Evolutionary conservation across 2,888 invertebrate genomes (phyloP), one percentile per base, ranked within the genome.

Genomic region (Colostygia pectinataria): DNA sequence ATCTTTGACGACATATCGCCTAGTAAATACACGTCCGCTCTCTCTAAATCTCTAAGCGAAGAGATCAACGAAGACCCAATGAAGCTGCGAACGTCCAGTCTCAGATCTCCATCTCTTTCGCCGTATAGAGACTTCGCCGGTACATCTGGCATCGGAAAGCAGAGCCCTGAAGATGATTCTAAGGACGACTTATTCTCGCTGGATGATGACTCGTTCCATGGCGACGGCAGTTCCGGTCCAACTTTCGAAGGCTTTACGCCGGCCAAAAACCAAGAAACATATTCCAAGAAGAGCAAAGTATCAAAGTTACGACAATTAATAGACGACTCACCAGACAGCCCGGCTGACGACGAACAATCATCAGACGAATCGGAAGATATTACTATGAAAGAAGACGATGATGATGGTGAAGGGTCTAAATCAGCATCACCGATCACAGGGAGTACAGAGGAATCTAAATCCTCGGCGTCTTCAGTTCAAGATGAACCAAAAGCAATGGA

Each of bases 131-230:
- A 91, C 43, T 87, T 82, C 44, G 75, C 72, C 3, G 57, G 65
- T 3, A 81, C 87, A 1, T 92, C 93, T 23, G 93, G 92, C 47
- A 84, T 91, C 8, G 93, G 91, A 54, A 82, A 90, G 40, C 90
- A 93, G 54, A 93, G 92, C 6, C 93, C 94, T 37, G 91, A 92
- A 29, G 94, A 93, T 25, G 91, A 93, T 55, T 91, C 92, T 1
- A 92, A 92, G 65, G 92, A 92, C 57, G 91, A 89, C 14, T 66
- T 92, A 0, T 93, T 93, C 66, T 91, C 92, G 1, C 81, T 92
- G 48, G 91, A 92, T 33, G 92, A 92, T 51, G 92, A 93, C 58
- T 87, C 92, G 0, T 92, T 93, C 61, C 90, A 92, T 1, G 91
- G 92, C 5, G 91, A 92, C 18, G 79, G 90, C 28, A 83, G 87